Base-by-base conservation (phyloP, 2,797 vertebrate species). In the Cossypha niveicapilla region DNA sequence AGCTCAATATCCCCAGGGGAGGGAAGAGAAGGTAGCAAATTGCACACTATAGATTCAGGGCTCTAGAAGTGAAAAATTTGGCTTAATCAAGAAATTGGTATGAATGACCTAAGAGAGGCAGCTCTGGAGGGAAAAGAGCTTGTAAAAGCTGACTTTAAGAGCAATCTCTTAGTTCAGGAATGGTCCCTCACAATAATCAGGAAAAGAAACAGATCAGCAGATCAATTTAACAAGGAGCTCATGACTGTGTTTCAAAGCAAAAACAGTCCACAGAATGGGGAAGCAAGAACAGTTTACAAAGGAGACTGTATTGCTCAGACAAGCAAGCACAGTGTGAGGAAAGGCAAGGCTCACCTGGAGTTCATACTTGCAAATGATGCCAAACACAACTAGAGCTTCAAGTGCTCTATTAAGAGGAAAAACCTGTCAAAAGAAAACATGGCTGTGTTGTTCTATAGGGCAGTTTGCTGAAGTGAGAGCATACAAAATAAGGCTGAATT, bases 81-180 rank as follows among this genome's bases (percentile, higher is more conserved):
- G 3, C 15, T 51, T 53, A 22, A 35, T 53, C 18, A 61, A 47
- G 32, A 60, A 51, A 65, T 23, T 32, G 2, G 0, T 28, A 39
- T 9, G 13, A 44, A 10, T 28, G 1, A 57, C 10, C 3, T 23
- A 28, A 27, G 9, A 83, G 4, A 50, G 1, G 5, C 3, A n/a
- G 8, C 14, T 86, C 25, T 65, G 21, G 10, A 80, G 28, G 12
- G 3, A 70, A 73, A 53, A 8, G 12, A 61, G 12, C 6, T 65
- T 79, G 10, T 28, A 58, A 80, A 68, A 76, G 8, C 5, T 73
- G 16, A 3, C 1, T 7, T 6, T 27, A 48, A 27, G 3, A 65
- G 5, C 7, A 34, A 45, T 45, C 16, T 73, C 5, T 37, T 50
- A 37, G 16, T 10, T 72, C 24, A 34, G 7, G 28, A 83, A 48